phyloP scores from a whole-genome alignment of 2,797 vertebrate species.

The Bryconaethiops microstoma region DNA sequence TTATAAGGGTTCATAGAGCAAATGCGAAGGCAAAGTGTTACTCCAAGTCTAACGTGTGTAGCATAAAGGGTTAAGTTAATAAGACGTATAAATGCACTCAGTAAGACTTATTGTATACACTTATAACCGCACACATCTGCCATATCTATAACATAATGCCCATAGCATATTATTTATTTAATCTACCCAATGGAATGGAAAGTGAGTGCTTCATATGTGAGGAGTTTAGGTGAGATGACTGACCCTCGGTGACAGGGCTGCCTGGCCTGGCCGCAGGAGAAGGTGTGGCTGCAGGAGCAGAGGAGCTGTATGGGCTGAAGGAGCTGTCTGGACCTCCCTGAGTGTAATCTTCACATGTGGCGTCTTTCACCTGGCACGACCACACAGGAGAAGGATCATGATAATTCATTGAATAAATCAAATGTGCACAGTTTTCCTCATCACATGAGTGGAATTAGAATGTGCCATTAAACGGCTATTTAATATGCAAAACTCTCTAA shows the following conservation, averaged over 20 bases:
- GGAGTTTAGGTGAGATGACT: constrained; percentile 20
- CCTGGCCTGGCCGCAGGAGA: constrained; percentile 67
- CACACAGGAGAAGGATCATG: constrained; percentile 31
- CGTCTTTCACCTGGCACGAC: constrained; percentile 76
- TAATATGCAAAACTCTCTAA: too few species aligned
- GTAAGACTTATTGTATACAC: neutral
- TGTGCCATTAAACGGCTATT: too few species aligned
- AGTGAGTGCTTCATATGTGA: neutral
- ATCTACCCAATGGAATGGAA: neutral
- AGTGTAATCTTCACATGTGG: constrained; percentile 82
- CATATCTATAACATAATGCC: neutral
- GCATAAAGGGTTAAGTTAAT: neutral
- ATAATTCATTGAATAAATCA: too few species aligned
- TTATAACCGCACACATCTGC: neutral
- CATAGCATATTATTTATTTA: neutral
- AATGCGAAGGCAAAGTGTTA: neutral
- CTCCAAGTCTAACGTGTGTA: neutral
- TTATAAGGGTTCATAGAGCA: constrained; percentile 12
- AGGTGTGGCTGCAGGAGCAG: constrained; percentile 65
- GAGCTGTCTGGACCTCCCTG: constrained; percentile 71
- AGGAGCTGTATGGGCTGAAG: constrained; percentile 64
- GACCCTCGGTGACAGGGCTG: constrained; percentile 85
- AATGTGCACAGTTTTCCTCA: too few species aligned
- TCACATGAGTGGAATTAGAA: too few species aligned
- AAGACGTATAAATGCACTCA: neutral